A percentile compares a stretch with the other conserved stretches of the same genome.
Conservation (phyloP, 2,888 invertebrate species). For the Ophion costatus region DNA sequence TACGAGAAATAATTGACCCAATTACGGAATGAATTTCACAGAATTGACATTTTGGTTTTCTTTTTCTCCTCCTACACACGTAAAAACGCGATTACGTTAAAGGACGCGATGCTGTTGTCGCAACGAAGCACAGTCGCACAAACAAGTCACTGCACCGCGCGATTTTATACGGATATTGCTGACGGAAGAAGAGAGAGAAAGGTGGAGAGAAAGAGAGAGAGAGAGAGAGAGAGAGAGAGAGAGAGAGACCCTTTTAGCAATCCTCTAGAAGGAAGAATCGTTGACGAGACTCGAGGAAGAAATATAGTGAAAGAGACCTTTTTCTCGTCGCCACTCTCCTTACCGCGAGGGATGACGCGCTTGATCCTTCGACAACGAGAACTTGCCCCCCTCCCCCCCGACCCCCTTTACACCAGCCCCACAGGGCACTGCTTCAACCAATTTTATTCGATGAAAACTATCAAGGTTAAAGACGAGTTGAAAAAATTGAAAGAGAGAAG, state of each 20-base stretch:
- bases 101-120: slow-evolving; percentile 12
- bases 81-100: background rate
- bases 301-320: background rate
- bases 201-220: background rate
- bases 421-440: background rate
- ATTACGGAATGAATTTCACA: slow-evolving; percentile 29
- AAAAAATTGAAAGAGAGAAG: background rate
- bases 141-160: slow-evolving; percentile 22
- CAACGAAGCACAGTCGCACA: slow-evolving; percentile 1
- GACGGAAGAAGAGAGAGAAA: background rate
- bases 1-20: background rate
- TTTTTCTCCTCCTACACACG: slow-evolving; percentile 10
- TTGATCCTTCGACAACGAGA: slow-evolving; percentile 8
- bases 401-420: background rate
- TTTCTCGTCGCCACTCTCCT: background rate
- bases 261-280: background rate
- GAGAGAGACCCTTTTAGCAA: background rate
- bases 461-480: background rate
- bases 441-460: background rate
- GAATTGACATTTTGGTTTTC: background rate
- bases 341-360: slow-evolving; percentile 34
- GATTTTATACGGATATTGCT: background rate
- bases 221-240: background rate
- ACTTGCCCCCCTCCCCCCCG: background rate
- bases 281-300: background rate